Conservation (phyloP, 2,113 vertebrate genomes). For the Psittacula cyanocephala region DNA sequence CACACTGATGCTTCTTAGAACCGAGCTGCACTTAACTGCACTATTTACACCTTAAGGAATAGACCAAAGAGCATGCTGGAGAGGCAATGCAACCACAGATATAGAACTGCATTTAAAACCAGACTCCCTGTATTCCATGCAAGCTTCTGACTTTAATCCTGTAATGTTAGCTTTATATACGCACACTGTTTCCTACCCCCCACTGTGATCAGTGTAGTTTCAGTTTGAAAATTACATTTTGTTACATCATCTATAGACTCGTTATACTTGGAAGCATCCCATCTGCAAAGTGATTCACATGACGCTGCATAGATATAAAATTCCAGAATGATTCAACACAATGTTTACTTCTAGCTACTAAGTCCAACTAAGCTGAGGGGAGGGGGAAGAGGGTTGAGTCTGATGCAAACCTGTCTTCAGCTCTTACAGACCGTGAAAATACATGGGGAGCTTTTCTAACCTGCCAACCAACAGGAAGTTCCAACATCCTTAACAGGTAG, state of each 20-base stretch:
- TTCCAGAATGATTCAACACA: background rate
- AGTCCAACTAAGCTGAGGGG: background rate
- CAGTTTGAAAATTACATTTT: background rate
- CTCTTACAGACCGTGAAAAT: background rate
- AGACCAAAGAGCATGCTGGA: background rate
- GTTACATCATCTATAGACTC: background rate
- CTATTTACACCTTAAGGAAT: background rate
- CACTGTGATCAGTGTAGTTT: background rate
- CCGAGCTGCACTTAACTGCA: background rate
- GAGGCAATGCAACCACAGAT: background rate
- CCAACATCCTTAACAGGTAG: background rate
- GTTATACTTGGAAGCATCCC: background rate
- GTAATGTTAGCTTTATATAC: background rate
- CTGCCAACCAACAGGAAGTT: background rate
- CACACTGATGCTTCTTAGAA: background rate
- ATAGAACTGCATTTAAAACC: background rate
- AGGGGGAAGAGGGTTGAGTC: background rate
- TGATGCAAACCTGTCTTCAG: background rate
- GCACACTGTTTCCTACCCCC: background rate
- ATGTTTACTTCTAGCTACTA: background rate
- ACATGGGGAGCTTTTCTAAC: background rate
- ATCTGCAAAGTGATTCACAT: background rate
- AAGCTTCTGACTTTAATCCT: background rate
- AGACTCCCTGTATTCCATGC: background rate
- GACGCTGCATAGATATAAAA: background rate